These are phyloP conservation scores for Mamestra configurata DNA, from an alignment of 1,140 invertebrate genomes.

Conservation along the genomic window DNA sequence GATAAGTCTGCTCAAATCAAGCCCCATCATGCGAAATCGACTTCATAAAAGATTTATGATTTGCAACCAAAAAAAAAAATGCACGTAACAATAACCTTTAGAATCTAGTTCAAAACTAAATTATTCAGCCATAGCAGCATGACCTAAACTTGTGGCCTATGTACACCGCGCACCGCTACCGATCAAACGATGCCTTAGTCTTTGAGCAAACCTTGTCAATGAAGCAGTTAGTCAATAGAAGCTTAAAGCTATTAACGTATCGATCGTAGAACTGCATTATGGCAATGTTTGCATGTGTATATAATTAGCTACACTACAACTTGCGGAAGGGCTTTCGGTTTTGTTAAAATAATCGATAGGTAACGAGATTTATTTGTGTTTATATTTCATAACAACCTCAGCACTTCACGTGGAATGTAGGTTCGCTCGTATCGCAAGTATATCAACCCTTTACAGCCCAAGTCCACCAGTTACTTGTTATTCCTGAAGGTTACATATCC, in stretches of 20 bases:
- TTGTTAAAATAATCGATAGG: neutral
- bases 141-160: no score
- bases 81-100: no score
- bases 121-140: no score
- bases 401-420: neutral
- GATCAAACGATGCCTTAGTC: no score
- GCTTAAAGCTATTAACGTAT: neutral
- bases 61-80: no score
- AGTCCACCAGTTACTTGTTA: neutral
- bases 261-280: neutral
- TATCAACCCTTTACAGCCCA: neutral
- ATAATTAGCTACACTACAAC: neutral
- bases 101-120: no score
- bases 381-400: neutral
- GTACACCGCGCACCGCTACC: no score
- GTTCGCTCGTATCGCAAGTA: neutral
- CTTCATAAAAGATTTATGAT: no score
- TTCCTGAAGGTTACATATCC: neutral
- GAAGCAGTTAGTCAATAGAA: no score
- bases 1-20: no score
- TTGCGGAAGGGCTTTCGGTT: neutral
- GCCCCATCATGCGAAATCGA: no score
- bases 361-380: constrained; percentile 10
- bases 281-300: neutral
- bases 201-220: no score